Evolutionary conservation across 2,888 invertebrate species (phyloP).

Genomic region (Cenopis cana): DNA sequence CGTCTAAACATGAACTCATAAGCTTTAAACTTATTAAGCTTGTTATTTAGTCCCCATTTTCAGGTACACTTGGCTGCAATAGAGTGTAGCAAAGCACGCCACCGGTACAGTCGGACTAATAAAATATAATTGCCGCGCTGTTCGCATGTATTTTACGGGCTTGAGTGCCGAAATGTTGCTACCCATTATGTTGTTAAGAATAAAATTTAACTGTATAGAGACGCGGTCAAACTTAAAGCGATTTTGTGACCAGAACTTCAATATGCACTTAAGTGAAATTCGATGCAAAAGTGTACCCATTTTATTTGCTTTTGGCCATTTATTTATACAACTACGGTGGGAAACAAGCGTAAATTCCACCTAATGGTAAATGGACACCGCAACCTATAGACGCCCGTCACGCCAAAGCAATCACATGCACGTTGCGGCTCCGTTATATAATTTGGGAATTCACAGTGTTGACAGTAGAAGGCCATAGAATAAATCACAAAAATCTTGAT

Average conservation of each 20-base stretch:
- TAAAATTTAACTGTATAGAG: conserved; percentile 36
- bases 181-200: conserved; percentile 45
- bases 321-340: too few species aligned
- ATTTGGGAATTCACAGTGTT: too few species aligned
- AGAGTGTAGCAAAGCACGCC: conserved; percentile 36
- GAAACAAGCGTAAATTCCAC: too few species aligned
- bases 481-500: too few species aligned
- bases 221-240: conserved; percentile 28
- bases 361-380: too few species aligned
- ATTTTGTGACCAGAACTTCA: background rate
- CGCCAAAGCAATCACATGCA: too few species aligned
- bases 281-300: too few species aligned
- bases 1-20: conserved; percentile 7
- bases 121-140: conserved; percentile 47
- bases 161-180: conserved; percentile 43
- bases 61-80: conserved; percentile 32
- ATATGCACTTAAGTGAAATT: too few species aligned
- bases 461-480: too few species aligned
- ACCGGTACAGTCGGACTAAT: conserved; percentile 43
- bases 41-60: conserved; percentile 28
- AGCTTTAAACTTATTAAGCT: conserved; percentile 21
- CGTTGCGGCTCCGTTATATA: too few species aligned
- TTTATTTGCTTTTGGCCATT: too few species aligned
- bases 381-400: too few species aligned
- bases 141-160: conserved; percentile 41